Conservation (phyloP, 1,140 invertebrate species). For the Drosophila ficusphila region DNA sequence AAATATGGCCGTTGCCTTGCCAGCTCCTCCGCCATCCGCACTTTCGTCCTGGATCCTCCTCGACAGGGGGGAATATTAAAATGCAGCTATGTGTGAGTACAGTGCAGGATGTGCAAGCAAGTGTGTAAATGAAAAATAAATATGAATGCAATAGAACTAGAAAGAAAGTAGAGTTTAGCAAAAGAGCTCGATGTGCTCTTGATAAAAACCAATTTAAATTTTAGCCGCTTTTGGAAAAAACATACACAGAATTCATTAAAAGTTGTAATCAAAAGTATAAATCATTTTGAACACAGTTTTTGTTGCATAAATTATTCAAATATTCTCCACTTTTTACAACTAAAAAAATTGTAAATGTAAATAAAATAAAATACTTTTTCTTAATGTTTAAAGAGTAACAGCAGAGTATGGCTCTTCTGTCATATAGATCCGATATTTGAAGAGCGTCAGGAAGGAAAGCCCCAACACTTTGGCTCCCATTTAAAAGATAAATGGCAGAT, state of each 20-base stretch:
- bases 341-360: too few species aligned
- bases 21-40: slow-evolving; percentile 3
- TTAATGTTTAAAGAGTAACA: too few species aligned
- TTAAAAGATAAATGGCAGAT: slow-evolving; percentile 39
- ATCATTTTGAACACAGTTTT: too few species aligned
- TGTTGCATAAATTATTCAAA: too few species aligned
- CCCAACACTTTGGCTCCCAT: slow-evolving; percentile 30
- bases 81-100: slow-evolving; percentile 26
- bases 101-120: slow-evolving; percentile 20
- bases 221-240: too few species aligned
- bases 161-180: background rate
- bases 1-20: slow-evolving; percentile 62
- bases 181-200: background rate
- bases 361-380: too few species aligned
- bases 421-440: too few species aligned
- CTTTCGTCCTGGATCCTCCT: slow-evolving; percentile 11
- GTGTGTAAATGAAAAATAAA: slow-evolving; percentile 41
- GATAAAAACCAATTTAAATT: too few species aligned
- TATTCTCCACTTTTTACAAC: too few species aligned
- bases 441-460: slow-evolving; percentile 1
- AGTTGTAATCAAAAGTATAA: too few species aligned
- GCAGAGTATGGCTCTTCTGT: too few species aligned
- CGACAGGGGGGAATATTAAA: slow-evolving; percentile 51
- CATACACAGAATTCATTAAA: too few species aligned
- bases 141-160: slow-evolving; percentile 12